Evolutionary conservation across 2,888 invertebrate species (phyloP).

Genomic region (Rutpela maculata): DNA sequence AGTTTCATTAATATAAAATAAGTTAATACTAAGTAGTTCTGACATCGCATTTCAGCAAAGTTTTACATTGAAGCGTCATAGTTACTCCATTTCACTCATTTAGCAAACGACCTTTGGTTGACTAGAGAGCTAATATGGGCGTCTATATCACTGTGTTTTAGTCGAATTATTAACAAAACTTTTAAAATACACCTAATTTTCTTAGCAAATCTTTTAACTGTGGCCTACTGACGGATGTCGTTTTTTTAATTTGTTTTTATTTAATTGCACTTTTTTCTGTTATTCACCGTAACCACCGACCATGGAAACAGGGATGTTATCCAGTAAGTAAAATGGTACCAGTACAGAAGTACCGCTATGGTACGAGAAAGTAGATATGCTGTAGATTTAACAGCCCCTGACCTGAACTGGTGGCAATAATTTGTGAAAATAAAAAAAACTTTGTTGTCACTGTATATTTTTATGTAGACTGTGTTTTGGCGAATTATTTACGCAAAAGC

Average conservation of each 20-base stretch:
- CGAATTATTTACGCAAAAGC: conserved; percentile 51
- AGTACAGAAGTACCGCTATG: conserved; percentile 43
- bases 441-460: conserved; percentile 46
- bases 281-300: conserved; percentile 79
- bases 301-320: conserved; percentile 83
- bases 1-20: too few species aligned
- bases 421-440: conserved; percentile 9
- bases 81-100: too few species aligned
- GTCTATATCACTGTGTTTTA: not conserved
- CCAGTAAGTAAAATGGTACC: conserved; percentile 79
- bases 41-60: too few species aligned
- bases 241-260: conserved; percentile 67
- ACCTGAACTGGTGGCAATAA: conserved; percentile 36
- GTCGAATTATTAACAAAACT: not conserved
- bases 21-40: too few species aligned
- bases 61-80: too few species aligned
- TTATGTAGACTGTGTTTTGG: conserved; percentile 62
- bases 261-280: conserved; percentile 81
- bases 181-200: not conserved
- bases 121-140: not conserved
- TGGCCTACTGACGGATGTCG: conserved; percentile 58
- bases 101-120: not conserved
- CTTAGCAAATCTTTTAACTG: not conserved
- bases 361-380: conserved; percentile 49
- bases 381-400: conserved; percentile 44